phyloP scores from a whole-genome alignment of 2,113 vertebrate species.

The Saccopteryx leptura region DNA sequence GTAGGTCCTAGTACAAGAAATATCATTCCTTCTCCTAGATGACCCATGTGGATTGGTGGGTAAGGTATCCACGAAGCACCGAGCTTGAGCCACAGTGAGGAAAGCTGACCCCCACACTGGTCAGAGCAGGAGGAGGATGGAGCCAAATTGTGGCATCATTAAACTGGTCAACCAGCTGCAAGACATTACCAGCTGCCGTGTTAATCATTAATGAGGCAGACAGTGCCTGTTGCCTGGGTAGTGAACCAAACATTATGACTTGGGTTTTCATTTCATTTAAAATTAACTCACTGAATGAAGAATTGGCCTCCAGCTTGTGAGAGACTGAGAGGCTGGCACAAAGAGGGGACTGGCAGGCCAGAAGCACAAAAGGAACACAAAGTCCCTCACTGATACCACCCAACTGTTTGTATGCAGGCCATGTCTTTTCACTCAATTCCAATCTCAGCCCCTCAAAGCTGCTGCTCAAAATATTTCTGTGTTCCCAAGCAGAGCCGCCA shows the following conservation, averaged over 20 bases:
- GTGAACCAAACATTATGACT: constrained; percentile 83
- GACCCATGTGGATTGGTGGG: not conserved
- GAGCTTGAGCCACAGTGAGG: not conserved
- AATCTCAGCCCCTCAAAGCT: not conserved
- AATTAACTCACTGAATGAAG: constrained; percentile 83
- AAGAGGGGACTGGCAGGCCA: constrained; percentile 58
- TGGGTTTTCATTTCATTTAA: constrained; percentile 83
- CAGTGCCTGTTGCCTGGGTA: constrained; percentile 77
- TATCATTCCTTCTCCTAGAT: constrained; percentile 11
- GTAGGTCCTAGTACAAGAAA: not conserved
- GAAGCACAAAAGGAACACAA: constrained; percentile 72
- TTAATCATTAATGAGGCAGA: constrained; percentile 86
- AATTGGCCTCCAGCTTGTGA: constrained; percentile 68
- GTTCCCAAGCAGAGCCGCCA: not conserved
- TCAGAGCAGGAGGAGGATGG: constrained; percentile 52
- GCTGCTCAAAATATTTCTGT: not conserved
- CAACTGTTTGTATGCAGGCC: constrained; percentile 48
- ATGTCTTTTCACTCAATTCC: constrained; percentile 46
- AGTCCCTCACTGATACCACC: constrained; percentile 62
- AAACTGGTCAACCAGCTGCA: constrained; percentile 81
- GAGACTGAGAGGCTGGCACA: constrained; percentile 75
- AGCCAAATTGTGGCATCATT: constrained; percentile 75
- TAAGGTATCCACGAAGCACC: not conserved
- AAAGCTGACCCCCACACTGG: constrained; percentile 37
- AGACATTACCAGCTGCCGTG: constrained; percentile 81